Percentiles rank a stretch among this genome's conserved stretches.
phyloP scores from a whole-genome alignment of 2,113 vertebrate species.

The Psophia crepitans region DNA sequence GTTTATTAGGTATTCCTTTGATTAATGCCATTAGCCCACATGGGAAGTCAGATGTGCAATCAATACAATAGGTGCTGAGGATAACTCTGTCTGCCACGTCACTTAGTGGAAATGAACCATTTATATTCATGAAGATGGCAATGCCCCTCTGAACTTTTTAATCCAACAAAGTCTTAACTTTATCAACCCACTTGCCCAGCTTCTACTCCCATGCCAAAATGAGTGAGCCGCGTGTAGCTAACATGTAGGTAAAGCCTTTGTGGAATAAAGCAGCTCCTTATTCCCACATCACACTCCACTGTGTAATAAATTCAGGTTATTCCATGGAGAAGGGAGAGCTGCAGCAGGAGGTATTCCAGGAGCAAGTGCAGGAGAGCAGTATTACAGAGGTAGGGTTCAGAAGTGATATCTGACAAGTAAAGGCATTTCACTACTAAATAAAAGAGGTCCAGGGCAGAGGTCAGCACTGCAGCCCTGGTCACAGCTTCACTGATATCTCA shows the following conservation, averaged over 20 bases:
- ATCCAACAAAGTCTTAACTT: constrained; percentile 15
- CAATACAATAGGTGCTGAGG: background rate
- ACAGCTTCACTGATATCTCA: background rate
- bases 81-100: background rate
- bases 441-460: background rate
- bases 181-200: background rate
- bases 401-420: background rate
- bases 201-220: background rate
- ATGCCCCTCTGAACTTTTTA: constrained; percentile 23
- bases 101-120: constrained; percentile 24
- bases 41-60: constrained; percentile 6
- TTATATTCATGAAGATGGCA: constrained; percentile 23
- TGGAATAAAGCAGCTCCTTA: background rate
- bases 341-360: background rate
- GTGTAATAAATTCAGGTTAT: background rate
- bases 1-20: constrained; percentile 60
- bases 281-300: background rate
- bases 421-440: background rate
- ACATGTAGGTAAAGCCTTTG: background rate
- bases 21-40: background rate
- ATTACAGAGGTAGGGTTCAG: background rate
- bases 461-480: background rate
- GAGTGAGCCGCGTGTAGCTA: background rate
- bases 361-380: background rate
- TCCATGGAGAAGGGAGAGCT: background rate